phyloP scores from a whole-genome alignment of 2,113 vertebrate genomes.

The Toxotes chatareus region DNA sequence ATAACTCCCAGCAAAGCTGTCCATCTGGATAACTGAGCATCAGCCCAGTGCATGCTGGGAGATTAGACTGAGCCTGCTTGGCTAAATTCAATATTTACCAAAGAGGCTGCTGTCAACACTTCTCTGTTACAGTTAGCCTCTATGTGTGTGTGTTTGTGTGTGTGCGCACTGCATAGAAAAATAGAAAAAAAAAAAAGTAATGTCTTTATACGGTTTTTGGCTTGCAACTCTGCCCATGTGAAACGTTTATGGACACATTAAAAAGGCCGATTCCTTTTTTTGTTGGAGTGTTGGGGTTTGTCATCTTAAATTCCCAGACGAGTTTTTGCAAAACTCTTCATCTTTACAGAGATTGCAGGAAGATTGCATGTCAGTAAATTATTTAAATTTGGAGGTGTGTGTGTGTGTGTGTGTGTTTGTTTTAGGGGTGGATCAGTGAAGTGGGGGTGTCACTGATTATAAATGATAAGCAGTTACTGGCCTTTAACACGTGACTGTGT shows the following conservation, averaged over 20 bases:
- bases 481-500: constrained; percentile 17
- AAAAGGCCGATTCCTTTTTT: neutral
- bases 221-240: neutral
- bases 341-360: neutral
- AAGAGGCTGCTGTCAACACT: constrained; percentile 70
- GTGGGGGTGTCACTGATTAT: constrained; percentile 38
- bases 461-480: constrained; percentile 32
- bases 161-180: neutral
- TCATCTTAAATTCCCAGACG: neutral
- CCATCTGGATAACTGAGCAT: constrained; percentile 73
- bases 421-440: neutral
- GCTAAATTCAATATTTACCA: constrained; percentile 78
- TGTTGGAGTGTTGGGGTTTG: neutral
- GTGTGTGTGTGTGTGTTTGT: constrained; percentile 19
- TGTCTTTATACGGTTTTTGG: neutral
- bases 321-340: neutral
- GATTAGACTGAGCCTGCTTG: constrained; percentile 67
- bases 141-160: constrained; percentile 1
- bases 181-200: too few species aligned
- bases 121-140: constrained; percentile 56
- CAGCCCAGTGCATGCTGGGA: constrained; percentile 76
- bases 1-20: constrained; percentile 69
- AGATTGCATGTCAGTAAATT: neutral
- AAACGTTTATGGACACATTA: neutral
- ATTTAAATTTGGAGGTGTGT: constrained; percentile 15